phyloP scores from a whole-genome alignment of 2,797 vertebrate species.

The Cirrhinus mrigala region DNA sequence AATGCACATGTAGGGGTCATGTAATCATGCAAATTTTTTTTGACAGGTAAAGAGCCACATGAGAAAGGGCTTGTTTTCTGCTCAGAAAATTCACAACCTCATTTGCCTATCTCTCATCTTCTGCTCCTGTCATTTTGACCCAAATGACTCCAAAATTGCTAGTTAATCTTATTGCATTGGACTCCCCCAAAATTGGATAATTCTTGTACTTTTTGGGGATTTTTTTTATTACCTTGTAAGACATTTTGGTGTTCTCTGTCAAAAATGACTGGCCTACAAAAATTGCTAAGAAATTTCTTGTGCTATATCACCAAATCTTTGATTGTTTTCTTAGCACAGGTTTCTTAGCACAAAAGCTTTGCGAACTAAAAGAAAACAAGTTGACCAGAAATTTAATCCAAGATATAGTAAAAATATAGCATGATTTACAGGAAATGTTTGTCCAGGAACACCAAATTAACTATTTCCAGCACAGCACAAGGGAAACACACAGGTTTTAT shows the following conservation, averaged over 20 bases:
- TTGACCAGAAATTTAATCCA: not conserved
- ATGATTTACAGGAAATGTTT: no score
- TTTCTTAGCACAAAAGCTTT: not conserved
- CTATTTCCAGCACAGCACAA: not conserved
- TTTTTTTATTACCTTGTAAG: no score
- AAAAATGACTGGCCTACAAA: not conserved
- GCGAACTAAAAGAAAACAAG: not conserved
- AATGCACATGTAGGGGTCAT: not conserved
- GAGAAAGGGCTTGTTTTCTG: slow-evolving; percentile 7
- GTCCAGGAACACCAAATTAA: no score
- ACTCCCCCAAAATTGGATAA: not conserved
- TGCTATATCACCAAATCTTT: no score
- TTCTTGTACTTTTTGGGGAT: no score
- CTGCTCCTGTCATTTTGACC: not conserved
- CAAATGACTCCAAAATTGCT: not conserved
- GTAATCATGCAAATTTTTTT: not conserved
- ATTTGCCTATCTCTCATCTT: not conserved
- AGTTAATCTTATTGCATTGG: not conserved
- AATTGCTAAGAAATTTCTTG: no score
- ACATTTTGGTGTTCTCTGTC: no score
- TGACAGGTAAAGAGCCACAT: slow-evolving; percentile 4
- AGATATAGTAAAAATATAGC: no score
- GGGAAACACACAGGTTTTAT: not conserved
- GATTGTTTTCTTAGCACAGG: no score
- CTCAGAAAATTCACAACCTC: not conserved